Percentiles rank a stretch among this genome's conserved stretches.
Evolutionary conservation across 2,113 vertebrate species (phyloP).

Genomic region (Aldabrachelys gigantea): DNA sequence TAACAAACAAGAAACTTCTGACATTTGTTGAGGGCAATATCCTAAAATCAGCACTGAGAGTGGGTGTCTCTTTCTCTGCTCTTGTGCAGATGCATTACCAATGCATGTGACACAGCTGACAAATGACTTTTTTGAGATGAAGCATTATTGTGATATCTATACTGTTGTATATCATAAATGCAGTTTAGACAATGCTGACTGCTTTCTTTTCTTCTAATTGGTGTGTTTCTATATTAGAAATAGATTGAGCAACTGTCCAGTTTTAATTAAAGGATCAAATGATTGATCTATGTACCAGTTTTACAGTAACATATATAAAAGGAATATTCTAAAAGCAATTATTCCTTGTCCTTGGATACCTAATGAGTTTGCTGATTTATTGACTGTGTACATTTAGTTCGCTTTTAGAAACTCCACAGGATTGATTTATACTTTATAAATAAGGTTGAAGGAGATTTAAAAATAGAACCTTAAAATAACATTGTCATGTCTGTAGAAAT

Average conservation of each 20-base stretch:
- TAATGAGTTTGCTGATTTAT: constrained; percentile 31
- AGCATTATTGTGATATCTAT: background rate
- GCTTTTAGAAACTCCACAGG: background rate
- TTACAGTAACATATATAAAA: constrained; percentile 15
- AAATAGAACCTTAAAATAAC: constrained; percentile 27
- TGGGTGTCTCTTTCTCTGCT: background rate
- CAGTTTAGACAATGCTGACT: background rate
- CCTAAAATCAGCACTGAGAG: background rate
- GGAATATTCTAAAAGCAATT: constrained; percentile 10
- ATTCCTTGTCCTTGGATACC: constrained; percentile 35
- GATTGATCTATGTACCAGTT: background rate
- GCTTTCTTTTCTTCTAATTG: background rate
- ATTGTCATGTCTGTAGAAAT: constrained; percentile 53
- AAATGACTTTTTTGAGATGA: background rate
- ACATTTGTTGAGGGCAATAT: background rate
- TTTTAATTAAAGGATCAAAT: background rate
- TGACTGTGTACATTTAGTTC: constrained; percentile 3
- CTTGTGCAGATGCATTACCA: background rate
- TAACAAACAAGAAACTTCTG: background rate
- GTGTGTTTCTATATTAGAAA: background rate
- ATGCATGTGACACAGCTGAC: background rate
- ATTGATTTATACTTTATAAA: constrained; percentile 37
- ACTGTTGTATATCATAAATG: background rate
- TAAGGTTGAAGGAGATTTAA: constrained; percentile 34
- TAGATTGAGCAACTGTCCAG: background rate